A percentile compares a stretch with the other conserved stretches of the same genome.
Conservation (phyloP, 2,113 vertebrate genomes). For the Coryphaenoides rupestris region DNA sequence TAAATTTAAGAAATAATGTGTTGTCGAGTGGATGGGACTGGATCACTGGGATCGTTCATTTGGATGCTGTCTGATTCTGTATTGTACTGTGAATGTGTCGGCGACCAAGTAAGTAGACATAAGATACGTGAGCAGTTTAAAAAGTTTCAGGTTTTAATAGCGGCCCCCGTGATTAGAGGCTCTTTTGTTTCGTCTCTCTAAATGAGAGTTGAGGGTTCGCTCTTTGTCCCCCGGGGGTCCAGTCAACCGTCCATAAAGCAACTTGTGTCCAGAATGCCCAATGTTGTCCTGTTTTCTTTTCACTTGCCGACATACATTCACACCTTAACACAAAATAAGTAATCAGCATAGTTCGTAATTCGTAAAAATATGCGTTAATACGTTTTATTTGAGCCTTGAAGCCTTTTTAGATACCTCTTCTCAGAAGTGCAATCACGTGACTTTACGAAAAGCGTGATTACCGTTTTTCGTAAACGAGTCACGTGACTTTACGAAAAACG, state of each 20-base stretch:
- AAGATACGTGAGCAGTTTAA: constrained; percentile 59
- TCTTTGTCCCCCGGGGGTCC: constrained; percentile 69
- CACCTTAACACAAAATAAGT: neutral
- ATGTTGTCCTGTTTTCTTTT: neutral
- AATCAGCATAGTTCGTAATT: neutral
- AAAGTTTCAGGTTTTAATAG: constrained; percentile 60
- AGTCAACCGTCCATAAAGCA: constrained; percentile 63
- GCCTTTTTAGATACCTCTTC: too few relatives aligned
- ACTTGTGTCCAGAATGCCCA: constrained; percentile 42
- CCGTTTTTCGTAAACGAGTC: too few relatives aligned
- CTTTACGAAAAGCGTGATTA: too few relatives aligned
- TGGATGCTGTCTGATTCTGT: constrained; percentile 44
- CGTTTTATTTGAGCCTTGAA: too few relatives aligned
- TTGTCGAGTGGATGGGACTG: neutral
- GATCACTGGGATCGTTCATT: neutral
- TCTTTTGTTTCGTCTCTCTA: constrained; percentile 46
- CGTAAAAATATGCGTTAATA: too few relatives aligned
- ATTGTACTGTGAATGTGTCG: too few relatives aligned
- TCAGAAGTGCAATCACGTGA: too few relatives aligned
- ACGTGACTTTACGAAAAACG: too few relatives aligned
- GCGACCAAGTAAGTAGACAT: too few relatives aligned
- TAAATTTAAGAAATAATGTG: too few relatives aligned
- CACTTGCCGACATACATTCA: neutral
- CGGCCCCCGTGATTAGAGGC: constrained; percentile 34
- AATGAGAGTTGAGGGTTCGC: constrained; percentile 51